A percentile compares a stretch with the other conserved stretches of the same genome.
Conservation (phyloP, 2,888 invertebrate species). For the Archaeoteleia sp. region DNA sequence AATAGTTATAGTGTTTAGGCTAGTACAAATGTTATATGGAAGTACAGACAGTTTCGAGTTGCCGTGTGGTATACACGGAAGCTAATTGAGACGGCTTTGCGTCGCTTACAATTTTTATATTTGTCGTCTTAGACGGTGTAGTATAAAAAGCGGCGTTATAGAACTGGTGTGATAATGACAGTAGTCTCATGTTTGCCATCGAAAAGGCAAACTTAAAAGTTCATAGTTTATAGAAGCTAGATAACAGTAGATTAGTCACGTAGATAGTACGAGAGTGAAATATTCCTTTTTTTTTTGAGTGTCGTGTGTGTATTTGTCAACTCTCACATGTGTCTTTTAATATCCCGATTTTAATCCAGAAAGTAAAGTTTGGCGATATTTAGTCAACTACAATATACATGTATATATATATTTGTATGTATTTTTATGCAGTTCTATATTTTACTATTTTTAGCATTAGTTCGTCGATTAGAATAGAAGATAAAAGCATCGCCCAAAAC, state of each 20-base stretch:
- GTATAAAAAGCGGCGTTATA: conserved; percentile 54
- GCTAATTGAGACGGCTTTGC: conserved; percentile 43
- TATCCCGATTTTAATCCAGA: conserved; percentile 38
- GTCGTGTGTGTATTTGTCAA: conserved; percentile 56
- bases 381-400: conserved; percentile 41
- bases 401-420: conserved; percentile 52
- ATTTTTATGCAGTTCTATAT: conserved; percentile 42
- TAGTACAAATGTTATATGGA: conserved; percentile 43
- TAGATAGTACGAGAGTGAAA: conserved; percentile 68
- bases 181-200: conserved; percentile 42
- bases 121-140: conserved; percentile 62
- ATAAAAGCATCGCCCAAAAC: conserved; percentile 46
- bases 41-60: conserved; percentile 44
- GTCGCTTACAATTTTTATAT: conserved; percentile 48
- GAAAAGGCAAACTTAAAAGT: conserved; percentile 52
- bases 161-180: conserved; percentile 53
- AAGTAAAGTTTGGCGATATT: conserved; percentile 47
- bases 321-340: conserved; percentile 47
- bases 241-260: conserved; percentile 64
- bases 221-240: conserved; percentile 59
- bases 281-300: conserved; percentile 58
- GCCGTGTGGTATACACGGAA: conserved; percentile 41
- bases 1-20: conserved; percentile 57
- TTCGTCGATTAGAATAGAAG: conserved; percentile 58
- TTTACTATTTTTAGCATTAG: conserved; percentile 54